phyloP scores from a whole-genome alignment of 2,797 vertebrate genomes.

The Babyrousa celebensis region DNA sequence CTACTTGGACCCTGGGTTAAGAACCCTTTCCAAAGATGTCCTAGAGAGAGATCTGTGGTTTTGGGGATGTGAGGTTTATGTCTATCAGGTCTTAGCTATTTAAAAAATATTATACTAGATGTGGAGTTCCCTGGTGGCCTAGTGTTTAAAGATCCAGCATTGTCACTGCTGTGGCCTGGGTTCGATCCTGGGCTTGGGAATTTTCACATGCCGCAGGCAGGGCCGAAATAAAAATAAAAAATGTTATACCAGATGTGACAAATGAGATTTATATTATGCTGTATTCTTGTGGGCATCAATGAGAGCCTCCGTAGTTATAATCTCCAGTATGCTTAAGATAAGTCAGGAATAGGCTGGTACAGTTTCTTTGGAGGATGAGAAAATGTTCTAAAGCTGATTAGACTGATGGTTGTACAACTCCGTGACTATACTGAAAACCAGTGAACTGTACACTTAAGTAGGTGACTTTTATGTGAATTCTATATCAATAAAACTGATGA shows the following conservation, averaged over 20 bases:
- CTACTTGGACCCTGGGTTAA: background rate
- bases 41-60: background rate
- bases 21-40: background rate
- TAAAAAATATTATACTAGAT: background rate
- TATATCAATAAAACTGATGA: background rate
- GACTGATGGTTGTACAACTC: background rate
- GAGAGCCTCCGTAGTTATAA: background rate
- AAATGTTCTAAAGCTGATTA: background rate
- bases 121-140: too few species aligned
- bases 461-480: background rate
- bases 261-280: background rate
- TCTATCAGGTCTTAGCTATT: background rate
- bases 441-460: too few species aligned
- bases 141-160: too few species aligned
- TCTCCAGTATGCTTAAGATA: background rate
- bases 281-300: background rate
- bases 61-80: background rate
- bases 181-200: too few species aligned
- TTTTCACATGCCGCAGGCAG: too few species aligned
- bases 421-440: background rate
- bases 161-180: too few species aligned
- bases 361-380: background rate
- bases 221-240: too few species aligned
- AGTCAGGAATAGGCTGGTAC: background rate
- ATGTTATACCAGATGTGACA: background rate